Evolutionary conservation across 1,140 invertebrate species (phyloP).

Genomic region (Berghia stephanieae): DNA sequence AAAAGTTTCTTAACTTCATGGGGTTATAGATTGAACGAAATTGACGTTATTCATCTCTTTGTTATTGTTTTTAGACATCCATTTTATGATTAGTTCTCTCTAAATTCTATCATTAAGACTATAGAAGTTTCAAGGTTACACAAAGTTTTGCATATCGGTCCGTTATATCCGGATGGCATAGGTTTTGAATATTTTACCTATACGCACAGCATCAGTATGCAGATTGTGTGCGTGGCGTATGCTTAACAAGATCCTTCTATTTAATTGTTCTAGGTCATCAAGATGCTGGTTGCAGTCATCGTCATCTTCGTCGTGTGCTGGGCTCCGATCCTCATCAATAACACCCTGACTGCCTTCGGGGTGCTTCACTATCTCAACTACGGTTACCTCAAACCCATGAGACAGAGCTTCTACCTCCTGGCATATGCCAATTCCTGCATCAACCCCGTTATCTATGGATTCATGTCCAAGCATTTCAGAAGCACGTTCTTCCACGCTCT

Average conservation of each 20-base stretch:
- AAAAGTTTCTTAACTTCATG: too few relatives aligned
- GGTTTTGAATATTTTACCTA: too few relatives aligned
- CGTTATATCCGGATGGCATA: too few relatives aligned
- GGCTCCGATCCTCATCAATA: conserved; percentile 65
- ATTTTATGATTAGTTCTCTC: too few relatives aligned
- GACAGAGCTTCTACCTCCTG: conserved; percentile 74
- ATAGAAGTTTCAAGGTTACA: too few relatives aligned
- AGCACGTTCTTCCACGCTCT: conserved; percentile 70
- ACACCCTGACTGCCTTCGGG: conserved; percentile 69
- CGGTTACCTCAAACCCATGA: conserved; percentile 72
- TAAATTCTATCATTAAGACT: too few relatives aligned
- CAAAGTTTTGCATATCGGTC: too few relatives aligned
- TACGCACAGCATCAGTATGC: too few relatives aligned
- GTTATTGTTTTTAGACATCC: too few relatives aligned
- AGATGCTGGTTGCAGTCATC: conserved; percentile 69
- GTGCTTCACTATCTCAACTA: conserved; percentile 68
- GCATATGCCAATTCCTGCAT: conserved; percentile 72
- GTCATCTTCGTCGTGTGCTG: conserved; percentile 69
- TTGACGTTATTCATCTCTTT: too few relatives aligned
- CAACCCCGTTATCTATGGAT: conserved; percentile 81
- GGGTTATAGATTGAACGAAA: too few relatives aligned
- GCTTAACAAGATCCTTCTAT: background rate
- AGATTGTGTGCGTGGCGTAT: background rate
- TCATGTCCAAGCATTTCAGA: conserved; percentile 82
- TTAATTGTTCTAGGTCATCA: conserved; percentile 64